These are phyloP conservation scores for Tenthredo amoena DNA, from an alignment of 2,888 invertebrate species.

Conservation along the genomic window DNA sequence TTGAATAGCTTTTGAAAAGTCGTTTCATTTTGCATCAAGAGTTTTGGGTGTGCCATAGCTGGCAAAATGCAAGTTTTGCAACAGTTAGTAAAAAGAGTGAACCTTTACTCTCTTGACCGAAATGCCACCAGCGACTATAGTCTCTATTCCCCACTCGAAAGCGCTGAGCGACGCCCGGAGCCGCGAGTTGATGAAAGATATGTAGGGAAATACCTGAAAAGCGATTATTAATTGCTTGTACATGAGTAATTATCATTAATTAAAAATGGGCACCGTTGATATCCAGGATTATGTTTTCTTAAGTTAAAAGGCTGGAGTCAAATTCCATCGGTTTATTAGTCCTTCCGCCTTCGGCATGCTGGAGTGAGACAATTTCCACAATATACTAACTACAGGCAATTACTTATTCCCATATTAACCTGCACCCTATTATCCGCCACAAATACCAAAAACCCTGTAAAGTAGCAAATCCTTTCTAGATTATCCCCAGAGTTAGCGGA, in stretches of 20 bases:
- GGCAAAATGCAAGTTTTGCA: neutral
- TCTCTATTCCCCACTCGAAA: slow-evolving; percentile 21
- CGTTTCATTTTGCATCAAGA: neutral
- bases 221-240: neutral
- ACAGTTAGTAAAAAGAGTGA: neutral
- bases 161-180: slow-evolving; percentile 14
- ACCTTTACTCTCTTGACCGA: slow-evolving; percentile 35
- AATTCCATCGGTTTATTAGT: neutral
- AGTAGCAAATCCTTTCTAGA: neutral
- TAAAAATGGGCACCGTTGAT: neutral
- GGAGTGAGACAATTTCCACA: neutral
- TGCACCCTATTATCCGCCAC: neutral
- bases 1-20: neutral
- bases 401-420: neutral
- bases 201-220: slow-evolving; percentile 40
- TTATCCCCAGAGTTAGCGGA: neutral
- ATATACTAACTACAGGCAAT: neutral
- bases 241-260: neutral
- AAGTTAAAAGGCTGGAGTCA: neutral
- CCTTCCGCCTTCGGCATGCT: neutral
- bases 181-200: neutral
- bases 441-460: neutral
- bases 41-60: neutral
- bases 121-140: neutral
- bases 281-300: neutral